Percentiles rank a stretch among this genome's conserved stretches.
Conservation (phyloP, 64 coral and sea anemone species). For the Montipora sp. region DNA sequence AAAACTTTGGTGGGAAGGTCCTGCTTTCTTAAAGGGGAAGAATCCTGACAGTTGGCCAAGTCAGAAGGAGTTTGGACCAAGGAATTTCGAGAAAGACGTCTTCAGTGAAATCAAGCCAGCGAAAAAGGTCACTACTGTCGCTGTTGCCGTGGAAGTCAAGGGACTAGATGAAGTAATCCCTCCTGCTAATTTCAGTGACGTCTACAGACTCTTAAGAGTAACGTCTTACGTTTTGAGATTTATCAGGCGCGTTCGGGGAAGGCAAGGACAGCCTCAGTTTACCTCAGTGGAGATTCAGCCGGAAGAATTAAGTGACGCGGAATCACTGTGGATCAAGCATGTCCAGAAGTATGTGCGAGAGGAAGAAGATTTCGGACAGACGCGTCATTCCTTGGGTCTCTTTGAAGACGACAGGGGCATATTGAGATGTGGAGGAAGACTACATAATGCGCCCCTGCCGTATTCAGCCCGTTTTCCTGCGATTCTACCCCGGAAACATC, state of each 20-base stretch:
- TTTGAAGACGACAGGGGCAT: not conserved
- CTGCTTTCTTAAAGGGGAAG: not conserved
- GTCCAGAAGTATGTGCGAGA: constrained; percentile 41
- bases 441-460: too few relatives aligned
- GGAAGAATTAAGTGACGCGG: not conserved
- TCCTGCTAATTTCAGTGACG: constrained; percentile 1
- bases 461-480: too few relatives aligned
- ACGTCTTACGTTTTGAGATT: too few relatives aligned
- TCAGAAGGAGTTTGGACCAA: not conserved
- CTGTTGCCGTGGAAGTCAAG: constrained; percentile 16
- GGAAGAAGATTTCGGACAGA: constrained; percentile 39
- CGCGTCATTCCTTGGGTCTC: constrained; percentile 43
- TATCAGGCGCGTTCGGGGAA: too few relatives aligned
- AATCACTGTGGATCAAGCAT: constrained; percentile 49
- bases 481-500: constrained; percentile 4
- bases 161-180: constrained; percentile 16
- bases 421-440: too few relatives aligned
- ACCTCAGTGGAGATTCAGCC: too few relatives aligned
- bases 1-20: too few relatives aligned
- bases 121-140: not conserved
- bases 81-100: not conserved
- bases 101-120: not conserved
- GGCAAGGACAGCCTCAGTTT: too few relatives aligned
- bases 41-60: not conserved
- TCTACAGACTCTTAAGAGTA: too few relatives aligned